phyloP scores from a whole-genome alignment of 2,113 vertebrate genomes.

The Lonchura striata region DNA sequence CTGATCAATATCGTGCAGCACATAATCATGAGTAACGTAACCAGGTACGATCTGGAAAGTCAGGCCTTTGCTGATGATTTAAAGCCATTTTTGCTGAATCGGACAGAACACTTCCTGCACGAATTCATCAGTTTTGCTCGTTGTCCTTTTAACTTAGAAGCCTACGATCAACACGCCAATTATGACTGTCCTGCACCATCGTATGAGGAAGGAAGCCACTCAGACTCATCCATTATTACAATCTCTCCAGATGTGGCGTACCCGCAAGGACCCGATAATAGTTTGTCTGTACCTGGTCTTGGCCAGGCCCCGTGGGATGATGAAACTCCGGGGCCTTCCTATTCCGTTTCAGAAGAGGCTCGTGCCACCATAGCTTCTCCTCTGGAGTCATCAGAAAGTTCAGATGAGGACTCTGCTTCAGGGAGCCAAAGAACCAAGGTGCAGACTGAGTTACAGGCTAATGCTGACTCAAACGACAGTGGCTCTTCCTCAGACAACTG shows the following conservation, averaged over 20 bases:
- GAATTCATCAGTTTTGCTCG: constrained; percentile 88
- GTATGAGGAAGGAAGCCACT: constrained; percentile 84
- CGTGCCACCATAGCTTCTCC: constrained; percentile 69
- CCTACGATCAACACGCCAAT: constrained; percentile 88
- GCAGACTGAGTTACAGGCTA: background rate
- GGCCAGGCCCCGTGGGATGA: constrained; percentile 89
- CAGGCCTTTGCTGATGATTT: constrained; percentile 82
- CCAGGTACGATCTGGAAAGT: constrained; percentile 83
- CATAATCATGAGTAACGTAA: constrained; percentile 84
- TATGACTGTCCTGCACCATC: constrained; percentile 88
- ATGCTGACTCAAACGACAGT: background rate
- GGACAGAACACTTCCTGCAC: constrained; percentile 90
- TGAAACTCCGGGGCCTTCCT: constrained; percentile 89
- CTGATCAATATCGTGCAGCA: constrained; percentile 86
- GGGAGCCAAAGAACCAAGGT: background rate
- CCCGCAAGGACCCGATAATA: constrained; percentile 56
- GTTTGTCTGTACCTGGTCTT: constrained; percentile 47
- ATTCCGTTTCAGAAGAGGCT: constrained; percentile 79
- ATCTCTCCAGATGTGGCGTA: constrained; percentile 84
- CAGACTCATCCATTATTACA: constrained; percentile 88
- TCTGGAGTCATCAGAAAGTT: constrained; percentile 83
- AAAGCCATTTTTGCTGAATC: constrained; percentile 83
- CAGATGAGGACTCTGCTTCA: constrained; percentile 75
- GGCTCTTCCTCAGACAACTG: constrained; percentile 78
- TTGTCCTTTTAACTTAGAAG: constrained; percentile 87